phyloP scores from a whole-genome alignment of 2,797 vertebrate species.

The Lindbergichthys nudifrons region DNA sequence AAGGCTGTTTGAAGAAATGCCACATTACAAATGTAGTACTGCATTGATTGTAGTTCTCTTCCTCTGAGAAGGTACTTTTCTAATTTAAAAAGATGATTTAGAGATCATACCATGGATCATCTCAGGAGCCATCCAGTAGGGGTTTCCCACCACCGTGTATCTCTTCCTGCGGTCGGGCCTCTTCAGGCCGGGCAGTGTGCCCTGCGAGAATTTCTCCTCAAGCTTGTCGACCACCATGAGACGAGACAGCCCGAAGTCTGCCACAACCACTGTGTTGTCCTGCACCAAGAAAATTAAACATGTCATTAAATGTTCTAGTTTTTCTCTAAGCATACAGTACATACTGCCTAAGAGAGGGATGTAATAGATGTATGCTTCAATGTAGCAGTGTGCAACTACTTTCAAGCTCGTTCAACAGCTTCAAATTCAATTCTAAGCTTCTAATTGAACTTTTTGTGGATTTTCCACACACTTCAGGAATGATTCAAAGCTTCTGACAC shows the following conservation, averaged over 20 bases:
- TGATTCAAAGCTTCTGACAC: constrained; percentile 4
- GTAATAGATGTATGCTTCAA: neutral
- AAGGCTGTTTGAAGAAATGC: neutral
- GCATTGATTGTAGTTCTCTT: neutral
- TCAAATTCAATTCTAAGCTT: constrained; percentile 12
- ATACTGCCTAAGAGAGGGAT: neutral
- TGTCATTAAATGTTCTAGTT: neutral
- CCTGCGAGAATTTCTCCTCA: constrained; percentile 80
- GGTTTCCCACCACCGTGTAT: constrained; percentile 98
- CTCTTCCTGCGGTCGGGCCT: constrained; percentile 94
- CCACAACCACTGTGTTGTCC: constrained; percentile 96
- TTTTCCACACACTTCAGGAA: neutral
- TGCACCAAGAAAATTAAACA: constrained; percentile 56
- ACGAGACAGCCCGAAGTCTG: constrained; percentile 94
- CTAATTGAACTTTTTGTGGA: neutral
- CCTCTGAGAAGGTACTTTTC: neutral
- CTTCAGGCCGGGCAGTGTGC: constrained; percentile 88
- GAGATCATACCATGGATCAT: constrained; percentile 93
- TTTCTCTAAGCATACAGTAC: neutral
- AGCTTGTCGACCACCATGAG: constrained; percentile 95
- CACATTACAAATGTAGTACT: neutral
- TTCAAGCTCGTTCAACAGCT: neutral
- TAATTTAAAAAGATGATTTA: neutral
- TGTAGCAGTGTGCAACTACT: neutral
- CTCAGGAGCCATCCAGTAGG: constrained; percentile 99